Conservation (phyloP, 2,797 vertebrate species). For the Gymnocypris eckloni region DNA sequence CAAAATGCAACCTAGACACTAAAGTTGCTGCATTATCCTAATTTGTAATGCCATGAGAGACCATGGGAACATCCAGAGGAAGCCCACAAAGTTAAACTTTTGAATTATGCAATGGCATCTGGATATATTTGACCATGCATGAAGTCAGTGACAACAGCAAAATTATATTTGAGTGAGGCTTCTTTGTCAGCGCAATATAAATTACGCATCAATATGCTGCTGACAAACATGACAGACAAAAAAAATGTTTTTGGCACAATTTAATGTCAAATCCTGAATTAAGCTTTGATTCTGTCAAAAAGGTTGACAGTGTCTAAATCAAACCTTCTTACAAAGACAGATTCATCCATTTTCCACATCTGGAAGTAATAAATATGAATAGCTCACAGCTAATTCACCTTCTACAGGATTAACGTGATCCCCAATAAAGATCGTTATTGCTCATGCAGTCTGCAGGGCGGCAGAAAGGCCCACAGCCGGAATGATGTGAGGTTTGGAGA, state of each 20-base stretch:
- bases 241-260: background rate
- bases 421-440: conserved; percentile 62
- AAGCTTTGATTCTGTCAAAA: conserved; percentile 46
- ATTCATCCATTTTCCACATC: conserved; percentile 42
- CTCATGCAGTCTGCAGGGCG: conserved; percentile 50
- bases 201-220: conserved; percentile 16
- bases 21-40: background rate
- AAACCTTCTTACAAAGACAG: conserved; percentile 30
- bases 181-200: background rate
- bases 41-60: conserved; percentile 16
- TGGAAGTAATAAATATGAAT: conserved; percentile 51
- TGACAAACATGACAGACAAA: conserved; percentile 1
- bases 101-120: conserved; percentile 17
- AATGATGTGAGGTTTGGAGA: conserved; percentile 62
- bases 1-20: conserved; percentile 10
- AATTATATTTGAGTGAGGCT: background rate
- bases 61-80: conserved; percentile 28
- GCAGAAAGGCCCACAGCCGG: conserved; percentile 58
- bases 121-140: background rate
- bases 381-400: conserved; percentile 63
- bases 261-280: background rate
- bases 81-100: background rate
- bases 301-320: conserved; percentile 57
- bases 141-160: background rate
- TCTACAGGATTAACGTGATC: conserved; percentile 61